Percentiles rank a stretch among this genome's conserved stretches.
Conservation (phyloP, 2,113 vertebrate species). For the Hydropotes inermis region DNA sequence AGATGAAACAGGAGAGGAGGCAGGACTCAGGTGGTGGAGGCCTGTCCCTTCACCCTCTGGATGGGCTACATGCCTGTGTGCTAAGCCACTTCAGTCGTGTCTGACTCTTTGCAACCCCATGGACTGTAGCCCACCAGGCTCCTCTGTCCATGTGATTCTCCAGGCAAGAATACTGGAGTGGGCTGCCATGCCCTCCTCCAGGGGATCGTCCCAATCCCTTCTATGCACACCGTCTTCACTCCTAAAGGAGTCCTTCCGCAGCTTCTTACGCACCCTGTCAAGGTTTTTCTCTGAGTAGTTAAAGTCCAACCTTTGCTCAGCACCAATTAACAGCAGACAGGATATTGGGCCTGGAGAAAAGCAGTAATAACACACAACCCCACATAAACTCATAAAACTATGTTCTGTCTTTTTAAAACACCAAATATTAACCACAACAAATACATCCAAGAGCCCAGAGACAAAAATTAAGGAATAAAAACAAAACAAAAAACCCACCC, state of each 20-base stretch:
- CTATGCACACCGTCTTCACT: background rate
- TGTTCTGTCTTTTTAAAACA: background rate
- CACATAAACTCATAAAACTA: background rate
- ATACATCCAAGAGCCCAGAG: background rate
- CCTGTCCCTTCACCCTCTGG: background rate
- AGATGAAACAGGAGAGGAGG: background rate
- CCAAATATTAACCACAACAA: background rate
- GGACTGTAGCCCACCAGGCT: background rate
- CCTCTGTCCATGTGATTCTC: background rate
- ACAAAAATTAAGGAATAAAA: background rate
- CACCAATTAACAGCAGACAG: background rate
- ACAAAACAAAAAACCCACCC: background rate
- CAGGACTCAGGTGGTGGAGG: too few relatives aligned
- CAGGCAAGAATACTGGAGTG: background rate
- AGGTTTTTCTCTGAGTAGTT: background rate
- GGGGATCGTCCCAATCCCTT: background rate
- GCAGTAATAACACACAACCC: background rate
- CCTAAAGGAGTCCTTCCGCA: background rate
- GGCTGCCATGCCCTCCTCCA: background rate
- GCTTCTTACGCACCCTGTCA: background rate
- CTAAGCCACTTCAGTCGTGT: rapidly evolving
- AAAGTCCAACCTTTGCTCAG: background rate
- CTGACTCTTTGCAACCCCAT: background rate
- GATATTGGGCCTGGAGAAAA: background rate
- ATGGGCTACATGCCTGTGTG: background rate